Evolutionary conservation across 2,113 vertebrate genomes (phyloP), one percentile per base, ranked within the genome.

Genomic region (Paramormyrops kingsleyae): DNA sequence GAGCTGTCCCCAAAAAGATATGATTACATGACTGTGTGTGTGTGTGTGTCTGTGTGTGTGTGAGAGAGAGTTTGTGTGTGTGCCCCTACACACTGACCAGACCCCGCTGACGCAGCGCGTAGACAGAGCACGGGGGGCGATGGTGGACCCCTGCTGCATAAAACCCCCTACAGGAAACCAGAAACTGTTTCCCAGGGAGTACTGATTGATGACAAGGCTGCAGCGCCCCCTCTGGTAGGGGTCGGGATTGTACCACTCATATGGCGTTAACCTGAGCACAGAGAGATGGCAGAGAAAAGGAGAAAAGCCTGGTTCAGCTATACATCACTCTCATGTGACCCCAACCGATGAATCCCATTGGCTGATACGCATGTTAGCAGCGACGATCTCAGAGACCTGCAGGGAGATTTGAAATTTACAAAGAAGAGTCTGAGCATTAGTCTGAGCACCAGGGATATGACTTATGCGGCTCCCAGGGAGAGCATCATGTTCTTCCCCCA

Each of bases 91-190:
- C 39, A 56, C 98, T 98, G 91, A 99, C 99, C 99, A 99, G 92
- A 99, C 98, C 35, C 98, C 98, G 10, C 98, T 99, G 96, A 99
- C 98, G 2, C 99, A 99, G 88, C 99, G 97, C 0, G 98, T 99
- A 87, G 98, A 99, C 52, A 99, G 92, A 1, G 99, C 99, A n/a
- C 98, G 96, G 19, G 99, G 99, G 80, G 98, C 98, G 0, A 99
- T 99, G 91, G 98, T 98, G 88, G 98, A 99, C 88, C 99, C 99
- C 90, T 99, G 99, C 94, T 99, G 99, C 99, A 99, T 99, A 95
- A 99, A 99, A 6, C 99, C 98, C 49, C 99, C 99, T 0, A 99
- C 99, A 0, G 99, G 99, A 92, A 99, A 99, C 98, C 99, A 99
- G 93, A 99, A 96, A 91, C 98, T 99, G 96, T 99, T 99, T 88